Evolutionary conservation across 2,797 vertebrate genomes (phyloP), one percentile per base, ranked within the genome.

Genomic region (Cheirogaleus major): DNA sequence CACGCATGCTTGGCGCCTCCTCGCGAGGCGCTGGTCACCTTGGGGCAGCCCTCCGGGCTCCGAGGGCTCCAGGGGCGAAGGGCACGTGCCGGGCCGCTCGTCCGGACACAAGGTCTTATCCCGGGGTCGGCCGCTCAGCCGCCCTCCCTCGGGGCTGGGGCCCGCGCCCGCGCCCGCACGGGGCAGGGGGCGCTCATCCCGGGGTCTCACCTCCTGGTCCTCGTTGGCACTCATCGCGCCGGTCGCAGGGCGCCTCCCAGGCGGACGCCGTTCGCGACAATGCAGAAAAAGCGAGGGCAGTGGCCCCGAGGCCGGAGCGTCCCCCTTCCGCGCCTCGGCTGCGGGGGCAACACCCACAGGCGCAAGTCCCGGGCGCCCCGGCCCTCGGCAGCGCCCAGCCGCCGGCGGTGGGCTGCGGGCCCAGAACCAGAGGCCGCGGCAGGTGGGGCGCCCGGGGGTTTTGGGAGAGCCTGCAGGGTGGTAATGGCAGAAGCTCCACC

Each of bases 151-250:
- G 4, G 57, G 32, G 63, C 32, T 4, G 27, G 52, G 32, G 17
- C 41, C 3, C 38, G 75, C 23, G 59, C 43, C 3, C 38, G 75
- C 23, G 59, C 43, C 35, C 7, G 43, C 13, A 35, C 41, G 0
- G 18, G 35, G 22, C 32, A 12, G 32, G 11, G 35, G 9, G 59
- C 48, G 61, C 45, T 35, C 45, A 4, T 88, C 23, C 55, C 38
- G 0, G 48, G 18, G 12, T 11, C 98, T 98, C 99, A 99, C 99
- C 99, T 99, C 99, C 96, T 99, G 99, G 97, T 99, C 99, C 98
- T 99, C 99, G 98, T 99, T 99, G 61, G 99, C 99, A 91, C 99
- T 99, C 99, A 99, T 99, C 96, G 81, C 96, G 87, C 75, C 27
- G 59, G 95, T 23, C 12, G 50, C 43, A 2, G 73, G 52, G 69